phyloP scores from a whole-genome alignment of 2,113 vertebrate genomes.

The Aspidoscelis tigris region DNA sequence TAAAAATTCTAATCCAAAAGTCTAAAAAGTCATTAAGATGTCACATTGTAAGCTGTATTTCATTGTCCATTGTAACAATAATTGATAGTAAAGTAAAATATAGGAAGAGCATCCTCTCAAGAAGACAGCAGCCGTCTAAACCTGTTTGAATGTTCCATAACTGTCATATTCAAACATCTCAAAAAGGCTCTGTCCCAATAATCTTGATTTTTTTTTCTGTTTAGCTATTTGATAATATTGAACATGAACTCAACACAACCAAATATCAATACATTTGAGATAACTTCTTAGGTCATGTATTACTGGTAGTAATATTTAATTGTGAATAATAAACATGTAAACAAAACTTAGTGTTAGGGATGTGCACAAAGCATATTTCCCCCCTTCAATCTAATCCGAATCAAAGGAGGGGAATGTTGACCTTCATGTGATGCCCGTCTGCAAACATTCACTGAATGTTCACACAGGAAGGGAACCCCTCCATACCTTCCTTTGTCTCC shows the following conservation, averaged over 20 bases:
- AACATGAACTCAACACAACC: not conserved
- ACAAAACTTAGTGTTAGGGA: too few species aligned
- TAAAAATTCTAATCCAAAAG: constrained; percentile 57
- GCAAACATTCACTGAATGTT: too few species aligned
- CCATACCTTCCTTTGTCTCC: too few species aligned
- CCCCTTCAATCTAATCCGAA: too few species aligned
- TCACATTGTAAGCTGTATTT: constrained; percentile 47
- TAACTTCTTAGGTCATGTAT: too few species aligned
- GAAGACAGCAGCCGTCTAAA: not conserved
- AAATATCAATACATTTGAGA: too few species aligned
- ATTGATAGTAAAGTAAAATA: constrained; percentile 27
- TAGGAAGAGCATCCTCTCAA: constrained; percentile 1
- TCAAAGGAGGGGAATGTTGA: too few species aligned
- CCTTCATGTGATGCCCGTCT: too few species aligned
- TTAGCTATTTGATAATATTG: not conserved
- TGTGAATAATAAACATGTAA: too few species aligned
- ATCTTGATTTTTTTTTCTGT: not conserved
- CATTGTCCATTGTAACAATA: constrained; percentile 17
- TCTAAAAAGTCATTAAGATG: constrained; percentile 53
- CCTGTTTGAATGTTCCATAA: not conserved
- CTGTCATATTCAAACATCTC: not conserved
- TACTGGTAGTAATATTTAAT: too few species aligned
- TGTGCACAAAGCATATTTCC: too few species aligned
- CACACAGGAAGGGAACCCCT: too few species aligned
- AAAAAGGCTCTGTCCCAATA: not conserved